phyloP scores from a whole-genome alignment of 2,797 vertebrate genomes.

The Ctenopoma multispine region DNA sequence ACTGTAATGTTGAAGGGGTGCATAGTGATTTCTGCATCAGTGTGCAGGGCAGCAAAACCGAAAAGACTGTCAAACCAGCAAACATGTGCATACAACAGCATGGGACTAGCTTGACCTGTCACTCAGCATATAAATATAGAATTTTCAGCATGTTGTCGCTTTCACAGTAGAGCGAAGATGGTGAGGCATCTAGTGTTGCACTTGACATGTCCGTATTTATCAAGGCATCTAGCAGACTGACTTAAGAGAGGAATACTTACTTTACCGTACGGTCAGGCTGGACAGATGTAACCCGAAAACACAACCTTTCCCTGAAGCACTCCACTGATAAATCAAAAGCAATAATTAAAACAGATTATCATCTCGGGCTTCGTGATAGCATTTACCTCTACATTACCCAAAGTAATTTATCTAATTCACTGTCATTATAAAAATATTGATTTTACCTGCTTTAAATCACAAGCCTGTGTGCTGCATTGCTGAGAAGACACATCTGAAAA shows the following conservation, averaged over 20 bases:
- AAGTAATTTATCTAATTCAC: not conserved
- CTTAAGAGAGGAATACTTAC: no score
- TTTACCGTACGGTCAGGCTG: not conserved
- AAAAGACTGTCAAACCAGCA: not conserved
- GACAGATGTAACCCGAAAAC: not conserved
- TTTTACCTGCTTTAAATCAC: slow-evolving; percentile 4
- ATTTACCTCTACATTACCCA: not conserved
- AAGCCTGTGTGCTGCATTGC: not conserved
- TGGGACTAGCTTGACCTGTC: not conserved
- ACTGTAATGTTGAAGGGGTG: slow-evolving; percentile 12
- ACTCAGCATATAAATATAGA: not conserved
- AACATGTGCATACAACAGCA: not conserved
- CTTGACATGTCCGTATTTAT: not conserved
- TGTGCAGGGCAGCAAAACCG: not conserved
- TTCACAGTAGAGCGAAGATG: not conserved
- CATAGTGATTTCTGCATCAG: slow-evolving; percentile 6
- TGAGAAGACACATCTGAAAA: slow-evolving; percentile 31
- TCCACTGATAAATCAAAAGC: no score
- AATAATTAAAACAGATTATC: not conserved
- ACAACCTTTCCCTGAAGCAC: not conserved
- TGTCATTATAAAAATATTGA: slow-evolving; percentile 11
- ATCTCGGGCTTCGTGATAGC: not conserved
- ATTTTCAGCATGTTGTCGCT: not conserved
- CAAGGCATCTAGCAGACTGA: no score
- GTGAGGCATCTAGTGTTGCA: not conserved